Base-by-base conservation (phyloP, 2,888 invertebrate species). In the Cephus spinipes region DNA sequence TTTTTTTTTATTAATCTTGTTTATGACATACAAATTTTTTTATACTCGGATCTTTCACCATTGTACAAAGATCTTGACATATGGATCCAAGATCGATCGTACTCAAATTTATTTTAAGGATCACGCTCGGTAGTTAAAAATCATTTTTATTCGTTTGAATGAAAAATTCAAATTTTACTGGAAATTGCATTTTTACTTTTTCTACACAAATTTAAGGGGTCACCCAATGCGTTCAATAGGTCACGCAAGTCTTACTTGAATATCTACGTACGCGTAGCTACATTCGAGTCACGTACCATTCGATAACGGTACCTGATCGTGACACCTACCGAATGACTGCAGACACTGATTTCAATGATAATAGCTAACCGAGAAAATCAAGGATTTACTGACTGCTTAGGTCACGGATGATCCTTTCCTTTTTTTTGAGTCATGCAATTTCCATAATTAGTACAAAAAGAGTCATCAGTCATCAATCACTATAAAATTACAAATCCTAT, bases 201-300 rank as follows among this genome's bases (percentile, higher is more conserved):
- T 55, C 1, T 4, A 9, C 15, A 2, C 11, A 33, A 33, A 71
- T 30, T 40, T 73, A 74, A 75, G 69, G 71, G 40, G 35, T 23
- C 71, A 55, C 40, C 31, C 71, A 71, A 12, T 32, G 71, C 71
- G 71, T 71, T 78, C 71, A 78, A 75, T 78, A 32, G 78, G 76
- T 78, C 78, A 78, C 68, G 68, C 9, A 55, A 55, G 23, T 15
- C 23, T 55, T 23, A 15, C 40, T 55, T 55, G 23, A 55, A 23
- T 55, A 55, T 55, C 40, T 55, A 55, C 40, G 23, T 4, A 55
- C 23, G 23, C 40, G 4, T 15, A 15, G 40, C 23, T 55, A 23
- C 40, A 55, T 55, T 55, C 40, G 6, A 55, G 40, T 55, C 40
- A 23, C 40, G 40, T 55, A 55, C 2, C 23, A 55, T 55, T 55